Conservation (phyloP, 1,140 invertebrate species). For the Trichoplusia ni region DNA sequence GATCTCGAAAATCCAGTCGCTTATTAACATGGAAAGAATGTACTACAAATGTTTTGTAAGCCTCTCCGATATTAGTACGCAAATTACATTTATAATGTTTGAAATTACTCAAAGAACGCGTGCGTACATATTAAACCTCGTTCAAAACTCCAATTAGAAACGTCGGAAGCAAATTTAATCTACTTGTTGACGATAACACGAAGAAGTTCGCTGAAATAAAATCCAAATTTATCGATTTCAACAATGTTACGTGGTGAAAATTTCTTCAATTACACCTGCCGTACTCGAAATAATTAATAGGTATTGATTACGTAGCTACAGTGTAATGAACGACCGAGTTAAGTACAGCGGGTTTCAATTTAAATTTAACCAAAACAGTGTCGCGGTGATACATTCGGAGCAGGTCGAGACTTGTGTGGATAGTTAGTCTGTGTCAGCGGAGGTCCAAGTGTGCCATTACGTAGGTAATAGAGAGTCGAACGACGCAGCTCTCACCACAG, state of each 20-base stretch:
- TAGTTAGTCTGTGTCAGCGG: slow-evolving; percentile 59
- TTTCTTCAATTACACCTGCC: slow-evolving; percentile 24
- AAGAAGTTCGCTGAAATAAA: slow-evolving; percentile 21
- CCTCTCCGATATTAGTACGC: slow-evolving; percentile 9
- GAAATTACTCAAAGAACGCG: neutral
- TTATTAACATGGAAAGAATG: slow-evolving; percentile 4
- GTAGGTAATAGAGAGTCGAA: slow-evolving; percentile 50
- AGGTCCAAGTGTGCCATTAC: slow-evolving; percentile 51
- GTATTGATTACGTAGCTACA: slow-evolving; percentile 18
- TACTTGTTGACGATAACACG: slow-evolving; percentile 21
- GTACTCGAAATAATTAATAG: slow-evolving; percentile 30
- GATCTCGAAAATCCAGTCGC: neutral
- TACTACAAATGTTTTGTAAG: slow-evolving; percentile 4
- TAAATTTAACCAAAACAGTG: slow-evolving; percentile 55
- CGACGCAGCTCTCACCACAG: slow-evolving; percentile 44
- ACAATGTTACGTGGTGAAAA: slow-evolving; percentile 16
- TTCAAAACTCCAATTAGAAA: slow-evolving; percentile 1
- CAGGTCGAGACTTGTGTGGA: slow-evolving; percentile 56
- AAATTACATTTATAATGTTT: slow-evolving; percentile 20
- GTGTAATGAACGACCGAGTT: slow-evolving; percentile 1
- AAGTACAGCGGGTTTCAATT: slow-evolving; percentile 38
- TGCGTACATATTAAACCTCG: slow-evolving; percentile 4
- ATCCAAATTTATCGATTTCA: slow-evolving; percentile 2
- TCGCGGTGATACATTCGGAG: slow-evolving; percentile 40
- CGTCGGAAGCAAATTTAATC: slow-evolving; percentile 13